Base-by-base conservation (phyloP, 2,888 invertebrate species). In the Melinaea marsaeus region DNA sequence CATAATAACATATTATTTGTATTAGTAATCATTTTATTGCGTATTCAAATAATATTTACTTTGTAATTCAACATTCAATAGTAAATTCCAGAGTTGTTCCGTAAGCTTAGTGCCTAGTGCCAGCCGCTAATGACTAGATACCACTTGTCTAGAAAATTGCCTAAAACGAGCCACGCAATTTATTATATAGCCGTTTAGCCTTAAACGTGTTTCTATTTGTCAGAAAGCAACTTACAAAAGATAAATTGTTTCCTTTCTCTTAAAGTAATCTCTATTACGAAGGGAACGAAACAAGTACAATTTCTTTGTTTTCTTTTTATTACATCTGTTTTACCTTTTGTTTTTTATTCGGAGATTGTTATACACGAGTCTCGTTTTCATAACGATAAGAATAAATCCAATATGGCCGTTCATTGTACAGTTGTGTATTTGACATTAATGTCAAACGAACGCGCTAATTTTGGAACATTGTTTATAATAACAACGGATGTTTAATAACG, bases 381-480 rank as follows among this genome's bases (percentile, higher is more conserved):
- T 42, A 9, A 9, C 11, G 3, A 9, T 42, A 9, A 42, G 37
- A 37, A 22, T 13, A 48, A 13, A 48, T 22, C 48, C n/a, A 48
- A n/a, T 48, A 48, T n/a, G 48, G 7, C 48, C 13, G 48, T 22
- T 13, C 71, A 65, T 60, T 63, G 66, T 69, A 71, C 70, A 72
- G 67, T 67, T 42, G 66, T 67, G 68, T 79, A 83, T 85, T 84
- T 84, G 86, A 85, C 86, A 81, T 81, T 71, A 66, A 67, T 85
- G 86, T 88, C 85, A 88, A 86, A 86, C 82, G 68, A 67, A 77
- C 69, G 72, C 72, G 77, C 81, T 84, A 80, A 78, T 81, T 88
- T 87, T 83, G 84, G 87, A 80, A 76, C 73, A 74, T 79, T 89
- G 89, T 90, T 90, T 89, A 89, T 77, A 74, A 73, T 74, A 79